A percentile compares a stretch with the other conserved stretches of the same genome.
Conservation (phyloP, 2,888 invertebrate species). For the Plutella xylostella region DNA sequence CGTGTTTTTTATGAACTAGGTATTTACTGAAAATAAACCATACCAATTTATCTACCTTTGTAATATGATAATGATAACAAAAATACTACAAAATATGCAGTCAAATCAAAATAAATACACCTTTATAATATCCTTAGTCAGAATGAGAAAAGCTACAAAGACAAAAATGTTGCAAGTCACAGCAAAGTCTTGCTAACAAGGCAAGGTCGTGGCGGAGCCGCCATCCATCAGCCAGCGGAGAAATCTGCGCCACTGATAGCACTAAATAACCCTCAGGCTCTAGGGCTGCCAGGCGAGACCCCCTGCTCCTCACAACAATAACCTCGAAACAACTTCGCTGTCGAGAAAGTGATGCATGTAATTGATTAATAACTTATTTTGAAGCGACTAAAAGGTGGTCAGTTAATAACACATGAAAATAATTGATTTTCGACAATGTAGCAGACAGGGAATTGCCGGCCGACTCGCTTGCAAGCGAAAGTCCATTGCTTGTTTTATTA, state of each 20-base stretch:
- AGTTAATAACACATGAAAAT: constrained; percentile 49
- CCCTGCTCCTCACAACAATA: constrained; percentile 8
- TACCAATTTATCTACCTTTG: no score
- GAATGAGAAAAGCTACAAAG: constrained; percentile 20
- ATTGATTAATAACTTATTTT: constrained; percentile 47
- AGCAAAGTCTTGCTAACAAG: constrained; percentile 33
- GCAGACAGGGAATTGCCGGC: constrained; percentile 31
- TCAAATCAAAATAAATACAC: no score
- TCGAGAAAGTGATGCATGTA: constrained; percentile 42
- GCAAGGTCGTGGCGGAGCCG: constrained; percentile 22
- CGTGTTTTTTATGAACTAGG: no score
- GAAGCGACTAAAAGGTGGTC: constrained; percentile 31
- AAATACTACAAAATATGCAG: no score
- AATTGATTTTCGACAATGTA: constrained; percentile 38
- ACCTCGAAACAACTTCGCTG: not conserved
- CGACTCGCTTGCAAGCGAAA: constrained; percentile 22
- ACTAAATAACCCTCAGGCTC: constrained; percentile 38
- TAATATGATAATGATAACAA: no score
- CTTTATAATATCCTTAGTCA: no score
- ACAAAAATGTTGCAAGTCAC: constrained; percentile 21
- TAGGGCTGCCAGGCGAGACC: constrained; percentile 25
- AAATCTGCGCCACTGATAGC: constrained; percentile 37
- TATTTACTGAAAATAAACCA: no score
- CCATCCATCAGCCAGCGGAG: constrained; percentile 31
- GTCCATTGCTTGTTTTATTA: constrained; percentile 24